These are phyloP conservation scores for Phyllotreta striolata DNA, from an alignment of 2,888 invertebrate species.

Conservation along the genomic window DNA sequence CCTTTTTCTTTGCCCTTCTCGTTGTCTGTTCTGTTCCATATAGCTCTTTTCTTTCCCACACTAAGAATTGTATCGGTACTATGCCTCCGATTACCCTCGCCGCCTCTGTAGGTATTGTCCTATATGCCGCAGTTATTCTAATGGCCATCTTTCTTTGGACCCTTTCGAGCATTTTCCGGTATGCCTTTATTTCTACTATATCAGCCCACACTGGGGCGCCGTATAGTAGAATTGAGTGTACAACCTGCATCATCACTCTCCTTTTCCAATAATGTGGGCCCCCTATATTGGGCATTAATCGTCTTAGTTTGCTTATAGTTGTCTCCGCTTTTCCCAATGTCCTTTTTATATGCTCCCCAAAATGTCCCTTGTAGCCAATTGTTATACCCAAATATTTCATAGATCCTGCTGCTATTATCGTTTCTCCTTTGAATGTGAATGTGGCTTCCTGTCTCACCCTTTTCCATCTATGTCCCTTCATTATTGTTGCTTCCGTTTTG, in stretches of 20 bases:
- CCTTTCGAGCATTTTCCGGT: no score
- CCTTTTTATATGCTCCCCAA: neutral
- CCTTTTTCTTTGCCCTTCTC: neutral
- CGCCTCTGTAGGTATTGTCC: neutral
- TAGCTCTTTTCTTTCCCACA: neutral
- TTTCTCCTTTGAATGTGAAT: no score
- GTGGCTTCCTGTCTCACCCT: no score
- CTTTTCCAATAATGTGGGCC: neutral
- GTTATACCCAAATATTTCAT: no score
- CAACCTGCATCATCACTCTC: neutral
- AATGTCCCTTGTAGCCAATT: no score
- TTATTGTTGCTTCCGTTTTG: no score
- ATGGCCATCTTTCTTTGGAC: neutral
- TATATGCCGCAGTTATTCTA: neutral
- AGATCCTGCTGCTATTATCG: no score
- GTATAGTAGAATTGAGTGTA: neutral
- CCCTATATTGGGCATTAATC: neutral
- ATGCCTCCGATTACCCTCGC: neutral
- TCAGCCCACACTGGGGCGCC: conserved; percentile 5
- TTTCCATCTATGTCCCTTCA: no score
- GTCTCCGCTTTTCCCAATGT: neutral
- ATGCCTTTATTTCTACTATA: no score
- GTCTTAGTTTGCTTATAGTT: no score
- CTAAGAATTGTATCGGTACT: neutral
- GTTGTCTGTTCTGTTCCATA: no score